A percentile compares a stretch with the other conserved stretches of the same genome.
phyloP scores from a whole-genome alignment of 2,797 vertebrate genomes.

The Naso thynnoides region DNA sequence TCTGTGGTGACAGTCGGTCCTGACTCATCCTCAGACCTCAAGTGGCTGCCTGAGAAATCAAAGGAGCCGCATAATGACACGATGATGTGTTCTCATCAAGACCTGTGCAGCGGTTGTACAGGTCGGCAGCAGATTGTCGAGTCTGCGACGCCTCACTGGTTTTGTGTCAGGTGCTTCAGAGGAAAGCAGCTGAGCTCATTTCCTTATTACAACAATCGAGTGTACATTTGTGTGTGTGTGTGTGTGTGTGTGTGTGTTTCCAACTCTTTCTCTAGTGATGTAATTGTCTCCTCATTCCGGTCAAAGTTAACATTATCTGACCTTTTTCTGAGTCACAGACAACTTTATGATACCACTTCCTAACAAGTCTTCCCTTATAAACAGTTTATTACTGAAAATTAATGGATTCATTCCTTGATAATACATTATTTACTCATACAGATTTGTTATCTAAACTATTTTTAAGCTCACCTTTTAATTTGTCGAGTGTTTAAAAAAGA shows the following conservation, averaged over 20 bases:
- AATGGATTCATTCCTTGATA: neutral
- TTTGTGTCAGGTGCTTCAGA: conserved; percentile 57
- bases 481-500: neutral
- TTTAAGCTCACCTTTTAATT: neutral
- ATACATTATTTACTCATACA: neutral
- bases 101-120: conserved; percentile 27
- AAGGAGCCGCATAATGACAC: conserved; percentile 8
- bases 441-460: neutral
- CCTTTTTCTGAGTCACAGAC: neutral
- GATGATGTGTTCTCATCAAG: conserved; percentile 32
- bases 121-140: conserved; percentile 51
- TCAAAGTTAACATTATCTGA: conserved; percentile 20
- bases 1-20: conserved; percentile 50
- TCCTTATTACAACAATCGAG: conserved; percentile 37
- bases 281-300: conserved; percentile 22
- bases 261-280: conserved; percentile 14
- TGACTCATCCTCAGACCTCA: conserved; percentile 55
- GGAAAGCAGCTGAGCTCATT: conserved; percentile 63
- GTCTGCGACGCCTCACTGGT: conserved; percentile 45
- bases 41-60: conserved; percentile 19
- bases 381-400: neutral
- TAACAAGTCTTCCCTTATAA: neutral
- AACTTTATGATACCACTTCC: neutral
- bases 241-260: conserved; percentile 27
- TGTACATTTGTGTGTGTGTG: conserved; percentile 31